Base-by-base conservation (phyloP, 1,140 invertebrate species). In the Dysdera silvatica region DNA sequence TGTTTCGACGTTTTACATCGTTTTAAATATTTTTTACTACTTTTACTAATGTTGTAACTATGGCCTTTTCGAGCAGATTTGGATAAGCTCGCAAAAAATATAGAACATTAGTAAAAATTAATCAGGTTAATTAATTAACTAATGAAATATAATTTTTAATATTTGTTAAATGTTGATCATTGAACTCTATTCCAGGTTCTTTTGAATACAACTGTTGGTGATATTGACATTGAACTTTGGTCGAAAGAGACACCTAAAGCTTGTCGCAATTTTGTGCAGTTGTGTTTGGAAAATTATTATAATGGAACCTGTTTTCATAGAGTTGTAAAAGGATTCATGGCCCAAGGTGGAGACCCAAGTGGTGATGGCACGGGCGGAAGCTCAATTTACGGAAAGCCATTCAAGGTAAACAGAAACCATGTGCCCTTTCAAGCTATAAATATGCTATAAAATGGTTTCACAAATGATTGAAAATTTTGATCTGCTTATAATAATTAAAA, bases 171-270 rank as follows among this genome's bases (percentile, higher is more conserved):
- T n/a, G n/a, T n/a, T n/a, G n/a, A n/a, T n/a, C n/a, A n/a, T n/a
- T n/a, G n/a, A n/a, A n/a, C n/a, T n/a, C n/a, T n/a, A n/a, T 62
- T 49, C 31, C 12, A 96, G 92, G 88, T 97, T 61, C 75, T 98
- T 3, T 72, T 99, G 18, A 86, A 88, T 73, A 99, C 95, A 20
- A 85, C 89, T 43, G 87, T 90, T 20, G 95, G 96, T 31, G 95
- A 99, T 72, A 92, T 99, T 67, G 96, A 99, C 70, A 85, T 99
- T 59, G 96, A 99, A 80, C 78, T 99, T 72, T 99, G 95, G 96
- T 85, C 93, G 0, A 91, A 91, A 74, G 96, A 99, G 81, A 83
- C 91, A 31, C 95, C 96, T 5, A 90, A 91, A 77, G 91, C 96
- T 31, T 95, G 91, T 70, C 81, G 91, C 63, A 99, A 99, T 79